phyloP scores from a whole-genome alignment of 2,888 invertebrate species.

The Heliconius ethilla region DNA sequence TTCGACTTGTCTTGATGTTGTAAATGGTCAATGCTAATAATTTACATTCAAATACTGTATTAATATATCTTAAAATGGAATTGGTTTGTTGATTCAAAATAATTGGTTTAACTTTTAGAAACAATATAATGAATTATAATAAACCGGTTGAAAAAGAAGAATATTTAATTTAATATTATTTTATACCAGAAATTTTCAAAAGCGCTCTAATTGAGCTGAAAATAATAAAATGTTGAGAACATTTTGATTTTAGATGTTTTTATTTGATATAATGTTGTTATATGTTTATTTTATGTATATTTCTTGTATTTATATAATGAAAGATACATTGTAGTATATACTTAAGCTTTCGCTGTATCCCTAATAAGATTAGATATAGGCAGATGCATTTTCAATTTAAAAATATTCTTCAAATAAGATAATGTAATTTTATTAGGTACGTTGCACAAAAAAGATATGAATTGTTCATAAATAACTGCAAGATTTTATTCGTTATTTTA shows the following conservation, averaged over 20 bases:
- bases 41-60: constrained; percentile 27
- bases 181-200: not conserved
- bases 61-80: not conserved
- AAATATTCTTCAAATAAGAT: constrained; percentile 5
- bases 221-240: not conserved
- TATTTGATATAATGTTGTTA: too few relatives aligned
- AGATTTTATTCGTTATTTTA: too few relatives aligned
- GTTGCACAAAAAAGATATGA: not conserved
- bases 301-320: not conserved
- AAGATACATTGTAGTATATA: not conserved
- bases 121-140: not conserved
- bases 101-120: not conserved
- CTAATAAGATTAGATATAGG: not conserved
- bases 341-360: not conserved
- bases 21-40: constrained; percentile 24
- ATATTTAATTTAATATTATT: not conserved
- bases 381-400: not conserved
- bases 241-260: too few relatives aligned
- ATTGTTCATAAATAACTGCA: too few relatives aligned
- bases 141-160: not conserved
- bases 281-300: too few relatives aligned
- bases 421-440: constrained; percentile 3
- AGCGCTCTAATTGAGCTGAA: not conserved
- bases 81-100: not conserved
- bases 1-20: constrained; percentile 26